phyloP scores from a whole-genome alignment of 2,113 vertebrate genomes.

The Psammodynastes pulverulentus region DNA sequence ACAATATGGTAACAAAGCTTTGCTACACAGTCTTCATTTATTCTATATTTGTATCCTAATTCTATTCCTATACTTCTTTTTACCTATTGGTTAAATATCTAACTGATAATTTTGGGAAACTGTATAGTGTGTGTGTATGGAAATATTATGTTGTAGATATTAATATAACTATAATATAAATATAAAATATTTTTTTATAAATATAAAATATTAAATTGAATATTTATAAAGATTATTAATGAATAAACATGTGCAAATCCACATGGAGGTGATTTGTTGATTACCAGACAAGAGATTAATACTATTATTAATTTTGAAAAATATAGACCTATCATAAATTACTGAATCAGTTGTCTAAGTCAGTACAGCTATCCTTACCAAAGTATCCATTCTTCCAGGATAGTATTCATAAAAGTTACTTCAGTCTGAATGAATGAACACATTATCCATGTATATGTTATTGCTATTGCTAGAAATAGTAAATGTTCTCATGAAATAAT shows the following conservation, averaged over 20 bases:
- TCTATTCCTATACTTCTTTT: background rate
- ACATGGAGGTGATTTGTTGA: background rate
- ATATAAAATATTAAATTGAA: background rate
- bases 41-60: background rate
- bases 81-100: constrained; percentile 28
- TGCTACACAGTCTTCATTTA: background rate
- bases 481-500: background rate
- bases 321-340: background rate
- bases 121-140: background rate
- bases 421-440: background rate
- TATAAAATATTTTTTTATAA: background rate
- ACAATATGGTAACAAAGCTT: background rate
- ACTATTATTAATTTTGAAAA: background rate
- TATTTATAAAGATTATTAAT: background rate
- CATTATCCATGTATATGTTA: background rate
- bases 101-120: constrained; percentile 12
- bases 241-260: background rate
- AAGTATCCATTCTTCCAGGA: background rate
- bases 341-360: background rate
- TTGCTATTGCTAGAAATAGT: background rate
- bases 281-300: background rate
- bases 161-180: background rate
- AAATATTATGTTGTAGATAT: background rate
- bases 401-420: too few species aligned
- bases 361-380: background rate